Evolutionary conservation across 2,797 vertebrate genomes (phyloP).

Genomic region (Danio tinwini): DNA sequence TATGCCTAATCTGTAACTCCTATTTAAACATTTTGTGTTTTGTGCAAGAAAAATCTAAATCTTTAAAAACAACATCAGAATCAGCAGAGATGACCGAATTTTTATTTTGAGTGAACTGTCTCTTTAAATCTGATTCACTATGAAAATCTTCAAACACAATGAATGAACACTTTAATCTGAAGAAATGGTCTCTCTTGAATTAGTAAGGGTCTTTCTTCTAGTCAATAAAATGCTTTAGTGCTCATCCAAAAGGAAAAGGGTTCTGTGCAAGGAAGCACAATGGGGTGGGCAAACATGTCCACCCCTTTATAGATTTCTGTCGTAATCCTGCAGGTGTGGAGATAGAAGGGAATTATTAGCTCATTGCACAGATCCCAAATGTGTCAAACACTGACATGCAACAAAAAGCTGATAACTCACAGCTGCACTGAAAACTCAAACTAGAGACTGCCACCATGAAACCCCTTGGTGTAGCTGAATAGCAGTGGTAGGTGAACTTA

Average conservation of each 20-base stretch:
- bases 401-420: conserved; percentile 29
- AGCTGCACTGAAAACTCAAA: conserved; percentile 22
- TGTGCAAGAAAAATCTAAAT: no score
- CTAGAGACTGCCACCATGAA: not conserved
- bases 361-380: conserved; percentile 38
- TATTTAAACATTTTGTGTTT: no score
- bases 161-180: not conserved
- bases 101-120: not conserved
- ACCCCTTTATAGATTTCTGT: conserved; percentile 46
- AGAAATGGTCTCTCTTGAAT: not conserved
- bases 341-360: conserved; percentile 38
- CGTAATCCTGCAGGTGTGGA: conserved; percentile 40
- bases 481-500: not conserved
- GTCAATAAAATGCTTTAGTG: conserved; percentile 30
- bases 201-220: conserved; percentile 10
- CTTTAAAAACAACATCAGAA: not conserved
- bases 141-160: not conserved
- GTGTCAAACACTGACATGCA: conserved; percentile 38
- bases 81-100: not conserved
- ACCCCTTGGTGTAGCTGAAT: not conserved
- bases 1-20: no score
- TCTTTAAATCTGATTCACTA: not conserved
- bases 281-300: conserved; percentile 4
- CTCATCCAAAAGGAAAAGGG: conserved; percentile 7
- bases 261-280: conserved; percentile 24